Evolutionary conservation across 2,113 vertebrate species (phyloP).

Genomic region (Nothobranchius kuhntae): DNA sequence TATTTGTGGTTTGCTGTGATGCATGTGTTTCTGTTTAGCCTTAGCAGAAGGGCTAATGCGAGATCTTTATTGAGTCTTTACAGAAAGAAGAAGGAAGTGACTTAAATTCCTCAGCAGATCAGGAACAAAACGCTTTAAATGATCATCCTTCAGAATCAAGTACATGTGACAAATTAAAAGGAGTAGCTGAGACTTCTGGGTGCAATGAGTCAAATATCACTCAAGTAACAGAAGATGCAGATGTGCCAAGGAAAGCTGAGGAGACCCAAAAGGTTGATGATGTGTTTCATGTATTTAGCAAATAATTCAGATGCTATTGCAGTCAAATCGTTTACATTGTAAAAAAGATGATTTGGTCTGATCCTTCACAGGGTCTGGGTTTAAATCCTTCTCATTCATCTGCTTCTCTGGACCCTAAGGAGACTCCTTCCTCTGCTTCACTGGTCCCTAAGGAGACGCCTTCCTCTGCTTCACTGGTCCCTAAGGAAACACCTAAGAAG

Average conservation of each 20-base stretch:
- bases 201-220: slow-evolving; percentile 3
- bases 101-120: slow-evolving; percentile 38
- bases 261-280: slow-evolving; percentile 56
- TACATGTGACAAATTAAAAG: background rate
- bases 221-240: slow-evolving; percentile 27
- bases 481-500: slow-evolving; percentile 41
- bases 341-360: background rate
- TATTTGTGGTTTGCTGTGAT: background rate
- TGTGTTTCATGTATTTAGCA: background rate
- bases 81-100: slow-evolving; percentile 48
- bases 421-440: slow-evolving; percentile 20
- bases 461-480: slow-evolving; percentile 1
- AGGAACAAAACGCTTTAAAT: slow-evolving; percentile 27
- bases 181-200: background rate
- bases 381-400: slow-evolving; percentile 59
- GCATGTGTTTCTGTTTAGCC: too few relatives aligned
- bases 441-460: slow-evolving; percentile 25
- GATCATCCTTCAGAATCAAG: slow-evolving; percentile 24
- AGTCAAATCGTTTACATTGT: too few relatives aligned
- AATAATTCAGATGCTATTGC: too few relatives aligned
- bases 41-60: too few relatives aligned
- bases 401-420: slow-evolving; percentile 10
- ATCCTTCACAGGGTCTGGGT: slow-evolving; percentile 58
- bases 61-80: too few relatives aligned
- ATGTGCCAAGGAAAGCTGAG: slow-evolving; percentile 14